Conservation (phyloP, 2,113 vertebrate genomes). For the Bettongia penicillata region DNA sequence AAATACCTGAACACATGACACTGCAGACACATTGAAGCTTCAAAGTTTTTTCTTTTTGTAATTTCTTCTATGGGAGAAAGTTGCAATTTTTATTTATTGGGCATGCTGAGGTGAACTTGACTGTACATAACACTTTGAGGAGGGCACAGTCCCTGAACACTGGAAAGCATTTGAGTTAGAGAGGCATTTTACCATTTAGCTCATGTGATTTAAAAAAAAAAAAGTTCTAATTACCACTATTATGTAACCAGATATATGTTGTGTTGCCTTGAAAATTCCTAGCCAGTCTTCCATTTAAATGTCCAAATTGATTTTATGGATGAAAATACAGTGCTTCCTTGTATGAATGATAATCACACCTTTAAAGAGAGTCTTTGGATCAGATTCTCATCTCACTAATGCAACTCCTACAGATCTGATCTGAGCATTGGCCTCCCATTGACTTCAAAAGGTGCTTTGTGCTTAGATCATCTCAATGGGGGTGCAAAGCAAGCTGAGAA, state of each 20-base stretch:
- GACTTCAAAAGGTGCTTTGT: conserved; percentile 20
- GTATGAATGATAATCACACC: neutral
- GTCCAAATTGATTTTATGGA: neutral
- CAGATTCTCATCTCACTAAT: neutral
- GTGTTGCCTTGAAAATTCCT: conserved; percentile 3
- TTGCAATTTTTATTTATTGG: conserved; percentile 60
- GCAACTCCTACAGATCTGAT: neutral
- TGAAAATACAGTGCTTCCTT: neutral
- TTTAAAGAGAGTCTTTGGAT: neutral
- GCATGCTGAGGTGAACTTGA: neutral
- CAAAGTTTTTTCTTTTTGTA: conserved; percentile 22
- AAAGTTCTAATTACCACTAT: conserved; percentile 38
- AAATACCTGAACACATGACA: too few relatives aligned
- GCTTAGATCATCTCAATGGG: conserved; percentile 39
- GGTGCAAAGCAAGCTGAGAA: neutral
- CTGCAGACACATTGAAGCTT: too few relatives aligned
- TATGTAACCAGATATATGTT: neutral
- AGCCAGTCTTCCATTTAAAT: conserved; percentile 26
- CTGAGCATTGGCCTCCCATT: conserved; percentile 18
- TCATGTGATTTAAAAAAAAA: conserved; percentile 17
- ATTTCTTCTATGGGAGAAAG: conserved; percentile 24
- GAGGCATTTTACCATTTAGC: conserved; percentile 49
- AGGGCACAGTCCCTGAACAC: neutral
- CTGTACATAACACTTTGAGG: conserved; percentile 41
- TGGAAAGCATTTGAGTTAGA: conserved; percentile 38